Percentiles rank a stretch among this genome's conserved stretches.
Evolutionary conservation across 2,888 invertebrate species (phyloP).

Genomic region (Chrysolina oricalcia): DNA sequence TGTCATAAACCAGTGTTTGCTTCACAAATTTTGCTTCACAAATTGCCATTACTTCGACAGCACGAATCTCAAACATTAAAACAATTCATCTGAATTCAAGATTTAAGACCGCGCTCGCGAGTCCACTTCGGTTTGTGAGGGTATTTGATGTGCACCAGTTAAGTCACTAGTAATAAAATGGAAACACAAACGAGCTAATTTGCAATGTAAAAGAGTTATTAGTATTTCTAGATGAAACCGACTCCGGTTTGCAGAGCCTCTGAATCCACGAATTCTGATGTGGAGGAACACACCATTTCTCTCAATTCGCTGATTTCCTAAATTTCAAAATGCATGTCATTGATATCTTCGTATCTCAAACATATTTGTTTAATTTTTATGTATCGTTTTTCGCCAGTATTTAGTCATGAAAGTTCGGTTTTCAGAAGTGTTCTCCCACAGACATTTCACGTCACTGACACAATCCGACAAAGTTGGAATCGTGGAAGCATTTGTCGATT

Average conservation of each 20-base stretch:
- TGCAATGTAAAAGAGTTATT: constrained; percentile 22
- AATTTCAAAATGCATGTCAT: no score
- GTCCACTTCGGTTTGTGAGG: constrained; percentile 10
- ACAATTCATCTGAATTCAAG: constrained; percentile 25
- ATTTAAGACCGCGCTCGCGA: constrained; percentile 27
- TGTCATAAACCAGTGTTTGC: constrained; percentile 31
- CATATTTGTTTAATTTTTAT: no score
- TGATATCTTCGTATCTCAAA: no score
- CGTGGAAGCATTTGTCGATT: no score
- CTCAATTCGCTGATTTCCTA: neutral
- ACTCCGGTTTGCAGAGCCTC: neutral
- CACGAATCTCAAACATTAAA: constrained; percentile 21
- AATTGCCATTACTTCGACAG: constrained; percentile 31
- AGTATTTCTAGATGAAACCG: neutral
- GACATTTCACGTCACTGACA: no score
- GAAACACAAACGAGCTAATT: constrained; percentile 8
- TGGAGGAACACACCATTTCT: neutral
- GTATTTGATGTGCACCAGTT: constrained; percentile 13
- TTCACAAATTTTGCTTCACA: constrained; percentile 16
- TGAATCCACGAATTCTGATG: neutral
- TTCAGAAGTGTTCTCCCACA: no score
- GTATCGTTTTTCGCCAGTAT: no score
- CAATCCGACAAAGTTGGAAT: no score
- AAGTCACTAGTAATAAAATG: constrained; percentile 7
- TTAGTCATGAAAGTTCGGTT: no score